Base-by-base conservation (phyloP, 2,888 invertebrate species). In the Drepanosiphum platanoidis region DNA sequence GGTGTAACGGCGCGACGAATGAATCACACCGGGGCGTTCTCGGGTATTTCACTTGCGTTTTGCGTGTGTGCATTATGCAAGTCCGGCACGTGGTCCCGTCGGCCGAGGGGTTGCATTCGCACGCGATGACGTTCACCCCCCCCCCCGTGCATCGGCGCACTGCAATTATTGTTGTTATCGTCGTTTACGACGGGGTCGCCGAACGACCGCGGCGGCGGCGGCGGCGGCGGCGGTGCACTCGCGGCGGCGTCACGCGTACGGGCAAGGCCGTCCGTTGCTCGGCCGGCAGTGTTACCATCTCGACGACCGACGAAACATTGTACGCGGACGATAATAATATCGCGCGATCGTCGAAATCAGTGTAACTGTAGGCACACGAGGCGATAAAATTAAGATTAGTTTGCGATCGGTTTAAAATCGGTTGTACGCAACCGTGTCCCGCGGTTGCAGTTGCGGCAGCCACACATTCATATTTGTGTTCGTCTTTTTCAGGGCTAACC, bases 231-330 rank as follows among this genome's bases (percentile, higher is more conserved):
- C n/a, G 9, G 70, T 34, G 70, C 36, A 27, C 27, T 11, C 18
- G 52, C 58, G n/a, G 58, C 22, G 7, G 22, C 32, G 8, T 0
- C 32, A 9, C 27, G 18, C 30, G 70, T n/a, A 1, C n/a, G 70
- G 36, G 34, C 70, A 70, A 70, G 70, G 70, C 18, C 70, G 70
- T 52, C 36, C 34, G 9, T 18, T 3, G 34, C 32, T 3, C 30
- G 27, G 27, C 36, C 18, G n/a, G 70, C 70, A 70, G 70, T 70
- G 70, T 70, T 36, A 13, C 70, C 70, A 70, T 18, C 22, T 36
- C 5, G 70, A 30, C 64, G 30, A 27, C 5, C 34, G 22, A 0
- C n/a, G 3, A 22, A 46, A 46, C 46, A 15, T 46, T 11, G 46
- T 46, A 13, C 46, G 39, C 13, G 42, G 1, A 13, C 42, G 7